phyloP scores from a whole-genome alignment of 2,888 invertebrate species.

The Ochropleura leucogaster region DNA sequence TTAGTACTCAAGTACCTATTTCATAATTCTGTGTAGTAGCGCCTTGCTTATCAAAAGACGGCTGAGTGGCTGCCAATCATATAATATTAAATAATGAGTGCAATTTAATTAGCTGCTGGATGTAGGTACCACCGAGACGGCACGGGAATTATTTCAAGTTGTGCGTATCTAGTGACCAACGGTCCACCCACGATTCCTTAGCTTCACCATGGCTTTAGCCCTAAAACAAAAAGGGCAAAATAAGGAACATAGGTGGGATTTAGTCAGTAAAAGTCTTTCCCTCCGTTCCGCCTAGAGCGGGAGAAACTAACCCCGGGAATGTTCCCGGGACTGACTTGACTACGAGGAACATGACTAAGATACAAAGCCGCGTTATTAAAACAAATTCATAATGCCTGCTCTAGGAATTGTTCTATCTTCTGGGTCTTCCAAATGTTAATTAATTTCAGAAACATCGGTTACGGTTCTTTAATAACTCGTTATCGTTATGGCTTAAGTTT shows the following conservation, averaged over 20 bases:
- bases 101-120: conserved; percentile 3
- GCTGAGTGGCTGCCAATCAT: background rate
- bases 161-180: background rate
- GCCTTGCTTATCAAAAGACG: conserved; percentile 19
- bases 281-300: no score
- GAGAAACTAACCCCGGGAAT: background rate
- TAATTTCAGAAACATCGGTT: background rate
- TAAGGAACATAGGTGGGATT: no score
- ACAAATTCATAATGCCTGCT: background rate
- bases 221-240: no score
- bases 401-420: background rate
- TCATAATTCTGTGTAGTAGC: conserved; percentile 5
- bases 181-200: background rate
- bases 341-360: background rate
- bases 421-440: background rate
- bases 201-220: background rate
- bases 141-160: background rate
- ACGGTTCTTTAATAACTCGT: background rate
- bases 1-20: background rate
- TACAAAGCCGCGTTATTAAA: background rate
- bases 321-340: no score
- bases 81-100: conserved; percentile 5
- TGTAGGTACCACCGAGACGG: background rate
- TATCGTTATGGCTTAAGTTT: background rate
- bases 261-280: no score